Evolutionary conservation across 1,140 invertebrate genomes (phyloP), one percentile per base, ranked within the genome.

Genomic region (Hypothenemus hampei): DNA sequence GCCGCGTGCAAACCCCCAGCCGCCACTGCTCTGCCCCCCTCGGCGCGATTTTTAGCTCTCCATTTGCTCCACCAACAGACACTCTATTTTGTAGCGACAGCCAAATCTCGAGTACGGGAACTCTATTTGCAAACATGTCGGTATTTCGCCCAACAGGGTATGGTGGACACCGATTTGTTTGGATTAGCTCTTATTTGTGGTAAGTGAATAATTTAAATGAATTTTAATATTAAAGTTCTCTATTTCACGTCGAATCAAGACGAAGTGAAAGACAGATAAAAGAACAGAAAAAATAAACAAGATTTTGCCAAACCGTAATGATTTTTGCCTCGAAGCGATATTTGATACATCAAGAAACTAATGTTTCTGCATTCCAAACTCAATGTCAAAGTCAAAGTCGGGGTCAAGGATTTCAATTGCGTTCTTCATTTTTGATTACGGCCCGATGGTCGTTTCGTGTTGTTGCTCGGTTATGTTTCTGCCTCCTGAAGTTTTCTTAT

Each of bases 141-240:
- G 57, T 82, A 89, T 72, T 82, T 91, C 62, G 77, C 78, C 64
- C 80, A 81, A 61, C 82, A 84, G 76, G 85, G 85, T 63, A 85
- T 92, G 81, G 77, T 82, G 71, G 87, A 90, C 69, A 83, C 83
- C 67, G 86, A 90, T 69, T 81, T 91, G 26, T 92, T 91, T 75
- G 88, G 87, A 62, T 74, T 92, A 63, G 86, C 88, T 63, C 80
- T 87, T 66, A 78, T 85, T 66, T 85, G 84, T 78, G 87, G 87
- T 89, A 70, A 81, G 79, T 75, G n/a, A n/a, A n/a, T n/a, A n/a
- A n/a, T n/a, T n/a, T n/a, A n/a, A n/a, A n/a, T n/a, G n/a, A n/a
- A n/a, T n/a, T n/a, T n/a, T n/a, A n/a, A n/a, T n/a, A n/a, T n/a
- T n/a, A n/a, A n/a, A n/a, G n/a, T n/a, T n/a, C n/a, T n/a, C n/a